phyloP scores from a whole-genome alignment of 2,797 vertebrate species.

The Pangasius krempfi region DNA sequence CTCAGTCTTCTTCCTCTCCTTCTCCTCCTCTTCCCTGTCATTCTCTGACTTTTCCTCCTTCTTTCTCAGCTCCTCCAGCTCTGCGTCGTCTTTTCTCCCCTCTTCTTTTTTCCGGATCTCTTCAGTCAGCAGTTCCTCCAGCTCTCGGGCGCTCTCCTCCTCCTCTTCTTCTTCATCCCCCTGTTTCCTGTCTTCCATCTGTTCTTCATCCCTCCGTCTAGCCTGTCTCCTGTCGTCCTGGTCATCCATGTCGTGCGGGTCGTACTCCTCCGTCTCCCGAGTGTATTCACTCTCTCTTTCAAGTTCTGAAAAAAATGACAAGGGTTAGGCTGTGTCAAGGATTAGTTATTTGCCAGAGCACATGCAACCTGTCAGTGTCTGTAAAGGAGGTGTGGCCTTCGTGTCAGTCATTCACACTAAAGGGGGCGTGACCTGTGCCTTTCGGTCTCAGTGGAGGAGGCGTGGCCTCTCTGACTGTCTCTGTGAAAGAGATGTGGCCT shows the following conservation, averaged over 20 bases:
- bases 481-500: not conserved
- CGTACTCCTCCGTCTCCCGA: slow-evolving; percentile 20
- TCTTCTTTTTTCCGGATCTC: slow-evolving; percentile 36
- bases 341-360: not conserved
- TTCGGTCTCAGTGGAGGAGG: not conserved
- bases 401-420: not conserved
- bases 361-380: not conserved
- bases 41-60: slow-evolving; percentile 1
- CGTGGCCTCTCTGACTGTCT: not conserved
- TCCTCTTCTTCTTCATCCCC: slow-evolving; percentile 18
- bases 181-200: not conserved
- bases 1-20: slow-evolving; percentile 40
- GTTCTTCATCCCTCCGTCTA: not conserved
- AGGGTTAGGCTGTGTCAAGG: not conserved
- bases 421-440: not conserved
- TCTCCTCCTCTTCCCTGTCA: not conserved
- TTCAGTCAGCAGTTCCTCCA: slow-evolving; percentile 45
- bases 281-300: slow-evolving; percentile 18
- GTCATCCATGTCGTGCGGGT: not conserved
- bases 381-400: not conserved
- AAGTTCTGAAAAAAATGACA: slow-evolving; percentile 25
- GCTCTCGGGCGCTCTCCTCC: slow-evolving; percentile 39
- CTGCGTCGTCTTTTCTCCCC: not conserved
- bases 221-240: slow-evolving; percentile 9
- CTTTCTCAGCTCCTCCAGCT: slow-evolving; percentile 33